These are phyloP conservation scores for Peromyscus leucopus DNA, from an alignment of 2,113 vertebrate species.

Conservation along the genomic window DNA sequence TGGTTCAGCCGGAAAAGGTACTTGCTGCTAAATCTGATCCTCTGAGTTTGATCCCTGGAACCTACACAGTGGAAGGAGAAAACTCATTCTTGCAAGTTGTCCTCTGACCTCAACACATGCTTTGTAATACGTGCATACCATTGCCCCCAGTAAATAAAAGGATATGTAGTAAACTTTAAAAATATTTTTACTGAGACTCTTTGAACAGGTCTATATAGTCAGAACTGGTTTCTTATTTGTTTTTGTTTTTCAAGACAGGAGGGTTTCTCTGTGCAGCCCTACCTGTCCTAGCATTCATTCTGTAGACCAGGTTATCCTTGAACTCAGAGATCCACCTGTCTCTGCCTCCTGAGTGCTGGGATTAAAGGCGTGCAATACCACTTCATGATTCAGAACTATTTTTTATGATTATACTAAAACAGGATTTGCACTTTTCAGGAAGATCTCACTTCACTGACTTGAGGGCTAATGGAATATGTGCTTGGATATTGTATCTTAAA, in stretches of 20 bases:
- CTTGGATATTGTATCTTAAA: not conserved
- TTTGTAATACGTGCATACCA: not conserved
- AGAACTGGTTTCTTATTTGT: not conserved
- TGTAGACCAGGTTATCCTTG: not conserved
- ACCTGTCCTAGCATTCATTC: not conserved
- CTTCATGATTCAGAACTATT: not conserved
- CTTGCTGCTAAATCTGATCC: not conserved
- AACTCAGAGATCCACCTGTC: not conserved
- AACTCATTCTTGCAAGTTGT: not conserved
- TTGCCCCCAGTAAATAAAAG: too few species aligned
- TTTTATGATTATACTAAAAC: slow-evolving; percentile 4
- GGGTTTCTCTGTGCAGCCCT: not conserved
- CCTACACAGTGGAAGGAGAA: not conserved
- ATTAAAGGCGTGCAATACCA: not conserved
- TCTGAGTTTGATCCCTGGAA: not conserved
- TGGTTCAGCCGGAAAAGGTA: not conserved
- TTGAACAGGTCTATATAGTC: not conserved
- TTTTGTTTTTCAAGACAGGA: not conserved
- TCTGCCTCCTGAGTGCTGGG: not conserved
- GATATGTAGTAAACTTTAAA: not conserved
- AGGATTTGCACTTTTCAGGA: not conserved
- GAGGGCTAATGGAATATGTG: not conserved
- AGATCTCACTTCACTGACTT: not conserved
- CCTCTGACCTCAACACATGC: not conserved
- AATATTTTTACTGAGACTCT: not conserved